Conservation (phyloP, 1,140 invertebrate species). For the Magallana angulata region DNA sequence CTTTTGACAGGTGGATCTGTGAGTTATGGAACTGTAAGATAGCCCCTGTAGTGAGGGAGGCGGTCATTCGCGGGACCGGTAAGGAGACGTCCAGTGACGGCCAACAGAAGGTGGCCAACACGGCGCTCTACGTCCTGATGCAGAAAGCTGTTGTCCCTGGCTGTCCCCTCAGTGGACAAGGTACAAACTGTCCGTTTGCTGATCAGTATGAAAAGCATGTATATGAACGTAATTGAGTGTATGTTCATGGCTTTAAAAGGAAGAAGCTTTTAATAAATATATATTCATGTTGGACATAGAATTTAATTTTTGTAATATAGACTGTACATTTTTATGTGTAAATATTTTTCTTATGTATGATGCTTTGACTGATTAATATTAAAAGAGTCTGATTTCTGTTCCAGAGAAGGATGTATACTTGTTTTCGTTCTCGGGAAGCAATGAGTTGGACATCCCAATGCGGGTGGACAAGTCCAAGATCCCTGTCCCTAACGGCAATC, state of each 20-base stretch:
- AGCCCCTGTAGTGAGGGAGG: constrained; percentile 70
- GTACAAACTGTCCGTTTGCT: constrained; percentile 50
- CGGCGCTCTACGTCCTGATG: constrained; percentile 77
- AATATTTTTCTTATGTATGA: too few relatives aligned
- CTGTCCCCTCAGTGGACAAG: constrained; percentile 75
- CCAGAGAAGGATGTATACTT: constrained; percentile 74
- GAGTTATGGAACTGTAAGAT: constrained; percentile 75
- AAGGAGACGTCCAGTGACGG: constrained; percentile 66
- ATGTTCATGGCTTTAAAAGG: too few relatives aligned
- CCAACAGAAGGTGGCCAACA: constrained; percentile 77
- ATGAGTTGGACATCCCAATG: constrained; percentile 74
- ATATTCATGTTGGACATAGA: too few relatives aligned
- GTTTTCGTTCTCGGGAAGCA: constrained; percentile 71
- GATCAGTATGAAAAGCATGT: too few relatives aligned
- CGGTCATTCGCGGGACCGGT: constrained; percentile 70
- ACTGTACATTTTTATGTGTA: too few relatives aligned
- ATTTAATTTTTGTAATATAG: too few relatives aligned
- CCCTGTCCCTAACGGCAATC: background rate
- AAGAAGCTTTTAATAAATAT: too few relatives aligned
- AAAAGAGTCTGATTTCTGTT: constrained; percentile 38
- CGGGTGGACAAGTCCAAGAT: constrained; percentile 59
- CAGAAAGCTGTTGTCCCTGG: constrained; percentile 75
- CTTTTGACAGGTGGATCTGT: constrained; percentile 73
- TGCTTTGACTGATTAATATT: too few relatives aligned
- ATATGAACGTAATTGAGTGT: too few relatives aligned